A percentile compares a stretch with the other conserved stretches of the same genome.
Conservation (phyloP, 2,113 vertebrate genomes). For the Tupaia chinensis region DNA sequence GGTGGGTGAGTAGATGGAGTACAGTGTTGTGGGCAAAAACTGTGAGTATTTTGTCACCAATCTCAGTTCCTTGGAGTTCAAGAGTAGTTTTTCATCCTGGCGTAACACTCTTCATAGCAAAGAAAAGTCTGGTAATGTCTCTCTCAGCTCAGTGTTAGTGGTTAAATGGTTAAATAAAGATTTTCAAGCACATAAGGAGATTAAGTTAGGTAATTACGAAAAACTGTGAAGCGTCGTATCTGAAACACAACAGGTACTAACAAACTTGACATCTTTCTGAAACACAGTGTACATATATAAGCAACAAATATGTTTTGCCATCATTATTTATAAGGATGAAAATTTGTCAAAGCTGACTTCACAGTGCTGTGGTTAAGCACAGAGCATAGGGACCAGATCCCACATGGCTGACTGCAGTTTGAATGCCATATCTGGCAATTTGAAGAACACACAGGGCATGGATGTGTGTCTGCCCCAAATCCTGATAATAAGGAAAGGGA, state of each 20-base stretch:
- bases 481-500: no score
- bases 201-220: background rate
- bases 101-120: background rate
- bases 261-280: background rate
- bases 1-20: conserved; percentile 77
- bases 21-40: conserved; percentile 83
- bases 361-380: no score
- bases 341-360: no score
- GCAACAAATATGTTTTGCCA: background rate
- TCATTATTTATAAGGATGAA: background rate
- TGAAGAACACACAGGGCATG: no score
- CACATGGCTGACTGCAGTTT: no score
- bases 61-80: conserved; percentile 76
- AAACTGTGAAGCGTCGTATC: background rate
- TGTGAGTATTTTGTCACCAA: conserved; percentile 91
- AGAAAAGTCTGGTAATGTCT: background rate
- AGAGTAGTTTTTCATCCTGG: background rate
- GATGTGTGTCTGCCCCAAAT: no score
- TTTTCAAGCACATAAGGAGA: no score
- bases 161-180: no score
- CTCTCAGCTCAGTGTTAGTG: background rate
- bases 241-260: background rate
- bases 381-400: no score
- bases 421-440: no score
- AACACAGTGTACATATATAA: background rate